Evolutionary conservation across 2,888 invertebrate species (phyloP).

Genomic region (Sthenelais limicola): DNA sequence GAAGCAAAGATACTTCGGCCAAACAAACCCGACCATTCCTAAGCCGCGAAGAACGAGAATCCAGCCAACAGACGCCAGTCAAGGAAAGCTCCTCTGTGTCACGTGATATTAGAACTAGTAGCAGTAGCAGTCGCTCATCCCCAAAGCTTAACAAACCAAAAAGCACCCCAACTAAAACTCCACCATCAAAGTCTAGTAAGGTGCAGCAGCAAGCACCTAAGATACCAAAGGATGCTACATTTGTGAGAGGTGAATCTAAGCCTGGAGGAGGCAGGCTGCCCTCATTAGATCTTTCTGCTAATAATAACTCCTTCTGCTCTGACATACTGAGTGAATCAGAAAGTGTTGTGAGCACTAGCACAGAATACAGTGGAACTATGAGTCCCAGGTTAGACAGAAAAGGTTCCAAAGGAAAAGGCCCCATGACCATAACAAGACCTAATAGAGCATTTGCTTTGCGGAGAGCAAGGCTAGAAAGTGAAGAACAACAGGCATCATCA

Average conservation of each 20-base stretch:
- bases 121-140: neutral
- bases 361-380: constrained; percentile 71
- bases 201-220: neutral
- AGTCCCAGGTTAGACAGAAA: constrained; percentile 51
- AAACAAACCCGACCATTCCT: constrained; percentile 6
- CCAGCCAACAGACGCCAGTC: neutral
- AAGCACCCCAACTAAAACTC: neutral
- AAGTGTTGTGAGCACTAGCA: constrained; percentile 66
- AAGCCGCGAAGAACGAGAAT: constrained; percentile 8
- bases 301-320: constrained; percentile 26
- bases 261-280: constrained; percentile 24
- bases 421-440: constrained; percentile 68
- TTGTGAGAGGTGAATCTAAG: neutral
- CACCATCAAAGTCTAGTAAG: neutral
- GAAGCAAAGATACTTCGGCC: neutral
- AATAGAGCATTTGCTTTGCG: constrained; percentile 83
- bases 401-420: constrained; percentile 65
- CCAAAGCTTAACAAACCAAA: neutral
- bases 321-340: constrained; percentile 45
- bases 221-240: constrained; percentile 28
- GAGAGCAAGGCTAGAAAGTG: constrained; percentile 74
- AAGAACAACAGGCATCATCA: constrained; percentile 51
- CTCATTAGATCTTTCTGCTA: constrained; percentile 25
- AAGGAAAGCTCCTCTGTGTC: constrained; percentile 4
- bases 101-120: neutral